A percentile compares a stretch with the other conserved stretches of the same genome.
Evolutionary conservation across 2,113 vertebrate species (phyloP).

Genomic region (Arizona elegans): DNA sequence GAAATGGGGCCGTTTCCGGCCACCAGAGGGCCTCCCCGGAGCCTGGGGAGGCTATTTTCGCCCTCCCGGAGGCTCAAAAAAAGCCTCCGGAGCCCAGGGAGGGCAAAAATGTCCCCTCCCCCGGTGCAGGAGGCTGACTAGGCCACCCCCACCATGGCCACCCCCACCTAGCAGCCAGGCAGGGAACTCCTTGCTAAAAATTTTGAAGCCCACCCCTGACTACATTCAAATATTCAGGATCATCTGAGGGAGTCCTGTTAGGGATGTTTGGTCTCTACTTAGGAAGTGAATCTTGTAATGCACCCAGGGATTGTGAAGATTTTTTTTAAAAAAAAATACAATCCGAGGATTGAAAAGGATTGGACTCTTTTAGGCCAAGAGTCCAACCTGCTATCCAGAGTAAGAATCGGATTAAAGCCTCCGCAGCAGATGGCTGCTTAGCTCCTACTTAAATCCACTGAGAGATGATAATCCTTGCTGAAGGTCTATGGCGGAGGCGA

Average conservation of each 20-base stretch:
- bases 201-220: too few species aligned
- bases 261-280: neutral
- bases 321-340: neutral
- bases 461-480: neutral
- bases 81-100: too few species aligned
- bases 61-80: too few species aligned
- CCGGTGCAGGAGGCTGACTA: too few species aligned
- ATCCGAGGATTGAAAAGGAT: neutral
- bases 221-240: neutral
- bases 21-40: too few species aligned
- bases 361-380: neutral
- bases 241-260: neutral
- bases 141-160: too few species aligned
- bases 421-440: neutral
- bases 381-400: neutral
- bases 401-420: neutral
- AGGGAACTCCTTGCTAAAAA: too few species aligned
- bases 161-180: too few species aligned
- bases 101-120: too few species aligned
- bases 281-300: neutral
- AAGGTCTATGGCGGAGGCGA: too few species aligned
- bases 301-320: neutral
- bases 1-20: too few species aligned
- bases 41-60: too few species aligned
- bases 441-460: neutral